phyloP scores from a whole-genome alignment of 2,797 vertebrate genomes.

The Melanotaenia boesemani region DNA sequence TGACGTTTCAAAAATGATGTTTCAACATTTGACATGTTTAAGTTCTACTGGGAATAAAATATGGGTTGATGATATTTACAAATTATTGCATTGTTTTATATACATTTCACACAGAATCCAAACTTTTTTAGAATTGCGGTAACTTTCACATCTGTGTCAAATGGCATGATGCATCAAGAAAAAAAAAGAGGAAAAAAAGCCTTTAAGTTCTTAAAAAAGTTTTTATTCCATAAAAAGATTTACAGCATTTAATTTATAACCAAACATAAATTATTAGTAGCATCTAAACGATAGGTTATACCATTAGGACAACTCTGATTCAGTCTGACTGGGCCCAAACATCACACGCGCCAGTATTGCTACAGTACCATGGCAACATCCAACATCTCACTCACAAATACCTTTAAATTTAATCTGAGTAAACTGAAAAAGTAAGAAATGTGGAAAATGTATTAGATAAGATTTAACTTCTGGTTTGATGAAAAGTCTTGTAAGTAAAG shows the following conservation, averaged over 20 bases:
- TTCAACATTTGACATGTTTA: too few species aligned
- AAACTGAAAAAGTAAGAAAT: constrained; percentile 56
- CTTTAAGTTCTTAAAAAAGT: constrained; percentile 40
- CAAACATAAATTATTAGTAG: constrained; percentile 52
- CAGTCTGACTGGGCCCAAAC: constrained; percentile 17
- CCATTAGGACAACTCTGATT: constrained; percentile 31
- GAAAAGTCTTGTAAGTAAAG: constrained; percentile 73
- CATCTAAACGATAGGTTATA: constrained; percentile 38
- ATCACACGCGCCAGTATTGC: constrained; percentile 42
- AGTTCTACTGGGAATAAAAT: too few species aligned
- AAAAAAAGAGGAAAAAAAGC: neutral
- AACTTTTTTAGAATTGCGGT: too few species aligned
- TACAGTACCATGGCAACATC: constrained; percentile 54
- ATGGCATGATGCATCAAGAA: neutral
- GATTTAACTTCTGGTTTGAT: constrained; percentile 38
- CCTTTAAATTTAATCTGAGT: constrained; percentile 6
- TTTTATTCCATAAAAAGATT: constrained; percentile 81
- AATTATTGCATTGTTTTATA: too few species aligned
- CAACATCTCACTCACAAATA: constrained; percentile 31
- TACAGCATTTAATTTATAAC: constrained; percentile 66
- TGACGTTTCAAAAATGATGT: too few species aligned
- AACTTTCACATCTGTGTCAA: too few species aligned
- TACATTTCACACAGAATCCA: too few species aligned
- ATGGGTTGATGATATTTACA: too few species aligned
- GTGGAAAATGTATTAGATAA: constrained; percentile 45